Evolutionary conservation across 1,140 invertebrate species (phyloP), one percentile per base, ranked within the genome.

Genomic region (Brachionus koreanus): DNA sequence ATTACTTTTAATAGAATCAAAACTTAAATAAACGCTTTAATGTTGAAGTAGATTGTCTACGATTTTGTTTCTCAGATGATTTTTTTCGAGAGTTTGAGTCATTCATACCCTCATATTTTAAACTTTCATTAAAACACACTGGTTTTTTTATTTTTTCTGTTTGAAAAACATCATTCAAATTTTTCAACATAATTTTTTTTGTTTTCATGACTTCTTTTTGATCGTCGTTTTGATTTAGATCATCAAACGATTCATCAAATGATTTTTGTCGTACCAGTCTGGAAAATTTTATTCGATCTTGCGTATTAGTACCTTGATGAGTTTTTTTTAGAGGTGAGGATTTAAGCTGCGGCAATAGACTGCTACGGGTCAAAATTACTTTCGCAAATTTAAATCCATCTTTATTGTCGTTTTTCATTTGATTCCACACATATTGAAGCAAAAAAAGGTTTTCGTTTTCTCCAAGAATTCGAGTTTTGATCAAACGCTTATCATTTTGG

Each of bases 391-490:
- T 79, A 7, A 79, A 79, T 10, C 49, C 76, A 29, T 79, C 52
- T 57, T 65, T 57, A 16, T 79, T 57, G 6, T 79, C 76, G 10
- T 42, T 57, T 65, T 79, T 57, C 76, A 79, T 79, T 43, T 79
- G 76, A 61, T 79, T 79, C 76, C 76, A 79, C 10, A 65, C 76
- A 79, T 79, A 49, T 35, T 39, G 33, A 7, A 79, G 25, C 76
- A 79, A 61, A 79, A 61, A 79, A 16, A 79, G 42, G 25, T 79
- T 79, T 37, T 79, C 76, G 42, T 79, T 65, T 16, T n/a, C n/a
- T 10, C 5, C 61, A 12, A 79, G n/a, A 37, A 79, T 13, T 23
- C 76, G n/a, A 7, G 49, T 57, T 61, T 65, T 79, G 1, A 33
- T 16, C 0, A n/a, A 9, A 10, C 10, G 19, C 12, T 74, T 74